Base-by-base conservation (phyloP, 2,888 invertebrate genomes). In the Acheta domesticus region DNA sequence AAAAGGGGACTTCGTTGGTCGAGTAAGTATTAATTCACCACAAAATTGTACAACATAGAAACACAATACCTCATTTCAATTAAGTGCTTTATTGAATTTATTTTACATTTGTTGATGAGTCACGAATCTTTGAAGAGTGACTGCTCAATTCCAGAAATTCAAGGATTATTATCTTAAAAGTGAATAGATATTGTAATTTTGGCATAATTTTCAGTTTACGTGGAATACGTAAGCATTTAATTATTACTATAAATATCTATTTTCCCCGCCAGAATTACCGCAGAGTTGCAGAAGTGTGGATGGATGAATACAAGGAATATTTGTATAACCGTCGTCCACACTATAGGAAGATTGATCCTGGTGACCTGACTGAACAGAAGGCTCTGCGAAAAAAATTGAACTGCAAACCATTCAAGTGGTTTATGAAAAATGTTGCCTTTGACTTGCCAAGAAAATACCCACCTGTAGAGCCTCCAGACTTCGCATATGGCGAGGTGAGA, bases 241-340 rank as follows among this genome's bases (percentile, higher is more conserved):
- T 36, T 36, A 36, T 36, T 36, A 36, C 36, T 8, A 36, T 8
- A 5, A 5, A 8, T 36, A 36, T 36, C 8, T 8, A 36, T 36
- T 36, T 36, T 36, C 8, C 8, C 8, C 83, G 83, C 20, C 85
- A 95, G 94, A 98, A 98, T 87, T 96, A 96, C 87, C 91, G 93
- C 75, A 91, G 98, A 81, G 97, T 98, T 0, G 97, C 97, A 0
- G 96, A 96, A 84, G 98, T 98, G 2, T 99, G 98, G 98, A 98
- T 99, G 98, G 98, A 99, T 85, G 98, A 98, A 84, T 99, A 97
- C 86, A 95, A 95, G 2, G 90, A 97, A 83, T 92, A 92, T 85
- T 86, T 99, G 79, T 98, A 98, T 87, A 87, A 89, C 81, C 89
- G 96, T 0, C 89, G 94, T 49, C 94, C 97, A 0, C 92, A 93